These are phyloP conservation scores for Synergus umbraculus DNA, from an alignment of 2,888 invertebrate species.

Conservation along the genomic window DNA sequence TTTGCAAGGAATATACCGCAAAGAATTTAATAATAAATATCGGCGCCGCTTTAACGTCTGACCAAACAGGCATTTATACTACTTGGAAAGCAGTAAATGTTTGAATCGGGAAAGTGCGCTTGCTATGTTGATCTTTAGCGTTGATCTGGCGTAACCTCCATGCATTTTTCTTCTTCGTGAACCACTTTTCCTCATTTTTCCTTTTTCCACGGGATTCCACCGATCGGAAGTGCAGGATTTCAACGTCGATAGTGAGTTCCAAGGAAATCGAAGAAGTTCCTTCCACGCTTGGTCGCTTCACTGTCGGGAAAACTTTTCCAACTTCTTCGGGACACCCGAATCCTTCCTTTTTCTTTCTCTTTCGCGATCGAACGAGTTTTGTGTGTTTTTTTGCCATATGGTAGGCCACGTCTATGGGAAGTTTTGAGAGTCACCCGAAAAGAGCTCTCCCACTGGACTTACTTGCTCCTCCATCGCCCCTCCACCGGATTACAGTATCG, in stretches of 20 bases:
- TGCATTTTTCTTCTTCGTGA: conserved; percentile 10
- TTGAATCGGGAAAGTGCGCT: background rate
- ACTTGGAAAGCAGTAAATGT: conserved; percentile 15
- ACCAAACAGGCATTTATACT: background rate
- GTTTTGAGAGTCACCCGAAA: conserved; percentile 69
- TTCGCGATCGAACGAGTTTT: conserved; percentile 56
- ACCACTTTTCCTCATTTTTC: conserved; percentile 11
- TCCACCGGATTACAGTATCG: conserved; percentile 74
- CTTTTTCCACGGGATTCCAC: background rate
- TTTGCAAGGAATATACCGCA: too few relatives aligned
- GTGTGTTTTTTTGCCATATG: conserved; percentile 56
- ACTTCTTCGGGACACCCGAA: conserved; percentile 40
- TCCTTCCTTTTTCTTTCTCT: conserved; percentile 44
- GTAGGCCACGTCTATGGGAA: conserved; percentile 60
- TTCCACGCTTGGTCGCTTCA: conserved; percentile 42
- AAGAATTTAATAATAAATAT: background rate
- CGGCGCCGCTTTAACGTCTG: background rate
- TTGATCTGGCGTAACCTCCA: background rate
- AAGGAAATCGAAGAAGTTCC: conserved; percentile 42
- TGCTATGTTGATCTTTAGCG: conserved; percentile 15
- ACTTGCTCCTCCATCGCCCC: background rate
- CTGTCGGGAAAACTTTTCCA: conserved; percentile 55
- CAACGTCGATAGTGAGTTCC: conserved; percentile 29
- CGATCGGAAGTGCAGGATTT: conserved; percentile 36
- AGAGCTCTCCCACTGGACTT: conserved; percentile 62